phyloP scores from a whole-genome alignment of 1,140 invertebrate species.

The Rhynchophorus ferrugineus region DNA sequence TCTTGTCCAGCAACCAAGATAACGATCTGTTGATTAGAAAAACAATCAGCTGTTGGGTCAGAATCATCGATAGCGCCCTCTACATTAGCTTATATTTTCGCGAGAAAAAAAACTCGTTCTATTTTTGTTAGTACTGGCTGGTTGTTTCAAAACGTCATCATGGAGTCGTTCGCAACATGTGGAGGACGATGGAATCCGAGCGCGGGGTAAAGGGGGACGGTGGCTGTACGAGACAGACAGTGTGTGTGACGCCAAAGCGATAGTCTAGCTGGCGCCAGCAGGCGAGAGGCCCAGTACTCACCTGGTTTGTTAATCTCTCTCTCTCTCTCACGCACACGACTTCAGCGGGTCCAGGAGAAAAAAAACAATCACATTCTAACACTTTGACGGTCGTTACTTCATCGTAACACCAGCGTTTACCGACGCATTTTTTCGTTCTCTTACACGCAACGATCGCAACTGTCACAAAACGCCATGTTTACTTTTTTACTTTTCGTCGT shows the following conservation, averaged over 20 bases:
- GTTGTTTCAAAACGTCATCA: conserved; percentile 20
- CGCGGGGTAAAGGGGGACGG: conserved; percentile 23
- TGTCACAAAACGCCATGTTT: conserved; percentile 40
- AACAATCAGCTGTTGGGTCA: too few relatives aligned
- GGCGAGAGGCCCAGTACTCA: neutral
- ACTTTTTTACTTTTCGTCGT: conserved; percentile 25
- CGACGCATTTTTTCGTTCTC: too few relatives aligned
- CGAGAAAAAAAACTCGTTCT: neutral
- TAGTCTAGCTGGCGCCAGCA: conserved; percentile 40
- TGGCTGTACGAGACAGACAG: conserved; percentile 27
- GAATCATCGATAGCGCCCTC: too few relatives aligned
- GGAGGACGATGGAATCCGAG: conserved; percentile 24
- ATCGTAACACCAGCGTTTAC: too few relatives aligned
- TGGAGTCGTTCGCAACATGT: conserved; percentile 23
- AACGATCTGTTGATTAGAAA: too few relatives aligned
- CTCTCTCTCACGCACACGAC: too few relatives aligned
- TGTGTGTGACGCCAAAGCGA: conserved; percentile 42
- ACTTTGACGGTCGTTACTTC: too few relatives aligned
- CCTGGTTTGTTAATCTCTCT: neutral
- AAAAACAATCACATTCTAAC: too few relatives aligned
- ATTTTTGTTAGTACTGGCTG: conserved; percentile 6
- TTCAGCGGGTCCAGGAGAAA: too few relatives aligned
- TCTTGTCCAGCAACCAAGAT: too few relatives aligned
- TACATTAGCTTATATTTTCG: too few relatives aligned
- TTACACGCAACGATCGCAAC: conserved; percentile 39